Base-by-base conservation (phyloP, 2,888 invertebrate species). In the Diadromus collaris region DNA sequence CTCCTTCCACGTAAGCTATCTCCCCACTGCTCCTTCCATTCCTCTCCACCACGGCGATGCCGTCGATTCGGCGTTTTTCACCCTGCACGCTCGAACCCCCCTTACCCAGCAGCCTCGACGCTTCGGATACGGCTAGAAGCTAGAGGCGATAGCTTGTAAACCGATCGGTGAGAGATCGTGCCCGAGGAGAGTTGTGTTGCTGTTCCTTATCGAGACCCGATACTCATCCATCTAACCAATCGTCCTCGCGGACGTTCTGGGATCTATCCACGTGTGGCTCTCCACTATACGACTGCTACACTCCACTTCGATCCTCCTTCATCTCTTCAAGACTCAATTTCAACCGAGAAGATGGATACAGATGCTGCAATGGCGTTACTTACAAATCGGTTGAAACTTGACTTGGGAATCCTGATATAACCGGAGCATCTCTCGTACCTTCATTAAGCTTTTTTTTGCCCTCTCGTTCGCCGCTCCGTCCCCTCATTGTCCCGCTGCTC, bases 11-110 rank as follows among this genome's bases (percentile, higher is more conserved):
- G 24, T 67, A 60, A 58, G 61, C 56, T 7, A n/a, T 56, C 56
- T 29, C 41, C 13, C 29, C 65, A 41, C 67, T 10, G 54, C 68
- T 69, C 46, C 46, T 70, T 58, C 67, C 64, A 71, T 71, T 77
- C 70, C 79, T 79, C 70, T 80, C 69, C 72, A 27, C 58, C 44
- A 60, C 63, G 48, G 70, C 67, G 63, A 34, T 56, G 56, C 41
- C 71, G 74, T 71, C 74, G 68, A 75, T 79, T 71, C 73, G 73
- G 74, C 71, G 64, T 79, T 79, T 79, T 79, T 75, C 77, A 77
- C 71, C 67, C 70, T 21, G 74, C 34, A 32, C 61, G 16, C 56
- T 27, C n/a, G 2, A 2, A 13, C n/a, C 16, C 48, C 67, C 32
- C 21, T 16, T 60, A 54, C 34, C 48, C 21, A 6, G n/a, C 32